A percentile compares a stretch with the other conserved stretches of the same genome.
Conservation (phyloP, 2,888 invertebrate genomes). For the Sinotaia quadrata region DNA sequence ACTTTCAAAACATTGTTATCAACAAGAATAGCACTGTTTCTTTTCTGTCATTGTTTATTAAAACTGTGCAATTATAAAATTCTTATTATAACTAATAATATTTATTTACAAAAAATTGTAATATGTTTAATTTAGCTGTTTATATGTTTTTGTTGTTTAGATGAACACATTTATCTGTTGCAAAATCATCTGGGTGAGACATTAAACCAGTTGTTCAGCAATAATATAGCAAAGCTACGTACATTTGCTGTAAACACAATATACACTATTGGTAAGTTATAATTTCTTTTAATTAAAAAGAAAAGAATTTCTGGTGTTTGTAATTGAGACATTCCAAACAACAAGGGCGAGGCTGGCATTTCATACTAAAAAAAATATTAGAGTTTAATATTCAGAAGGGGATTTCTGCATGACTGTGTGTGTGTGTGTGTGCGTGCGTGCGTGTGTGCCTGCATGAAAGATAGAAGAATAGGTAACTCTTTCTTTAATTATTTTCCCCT, state of each 20-base stretch:
- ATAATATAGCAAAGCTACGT: slow-evolving; percentile 17
- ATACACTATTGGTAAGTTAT: slow-evolving; percentile 46
- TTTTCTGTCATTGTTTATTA: too few relatives aligned
- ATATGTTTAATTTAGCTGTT: too few relatives aligned
- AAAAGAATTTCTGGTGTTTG: too few relatives aligned
- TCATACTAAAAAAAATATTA: not conserved
- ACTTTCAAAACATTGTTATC: too few relatives aligned
- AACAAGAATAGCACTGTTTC: too few relatives aligned
- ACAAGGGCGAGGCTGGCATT: not conserved
- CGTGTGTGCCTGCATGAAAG: not conserved
- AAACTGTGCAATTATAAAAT: too few relatives aligned
- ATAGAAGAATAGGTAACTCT: too few relatives aligned
- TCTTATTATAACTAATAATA: too few relatives aligned
- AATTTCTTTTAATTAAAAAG: too few relatives aligned
- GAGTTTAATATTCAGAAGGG: not conserved
- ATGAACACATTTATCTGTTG: slow-evolving; percentile 64
- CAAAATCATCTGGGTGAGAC: slow-evolving; percentile 36
- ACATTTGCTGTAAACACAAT: slow-evolving; percentile 37
- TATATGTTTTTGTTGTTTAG: slow-evolving; percentile 20
- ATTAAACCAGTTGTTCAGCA: slow-evolving; percentile 36
- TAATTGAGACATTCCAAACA: too few relatives aligned
- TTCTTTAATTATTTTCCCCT: too few relatives aligned
- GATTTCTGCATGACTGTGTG: slow-evolving; percentile 3
- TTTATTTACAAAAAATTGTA: not conserved
- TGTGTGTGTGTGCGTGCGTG: slow-evolving; percentile 8